Evolutionary conservation across 2,113 vertebrate species (phyloP).

Genomic region (Myxocyprinus asiaticus): DNA sequence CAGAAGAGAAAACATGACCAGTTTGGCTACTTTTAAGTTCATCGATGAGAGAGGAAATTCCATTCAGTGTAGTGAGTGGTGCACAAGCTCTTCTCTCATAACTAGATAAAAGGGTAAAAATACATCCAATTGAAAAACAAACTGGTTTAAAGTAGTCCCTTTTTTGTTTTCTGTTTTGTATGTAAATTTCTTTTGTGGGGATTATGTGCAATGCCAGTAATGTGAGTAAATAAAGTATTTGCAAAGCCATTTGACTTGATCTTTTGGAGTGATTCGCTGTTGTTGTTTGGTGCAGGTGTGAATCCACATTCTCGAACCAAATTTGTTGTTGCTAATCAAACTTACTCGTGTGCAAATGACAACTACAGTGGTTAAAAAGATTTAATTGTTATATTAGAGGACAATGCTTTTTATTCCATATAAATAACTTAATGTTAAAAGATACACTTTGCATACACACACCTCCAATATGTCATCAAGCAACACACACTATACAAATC

Average conservation of each 20-base stretch:
- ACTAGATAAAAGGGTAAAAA: slow-evolving; percentile 42
- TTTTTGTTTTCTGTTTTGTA: slow-evolving; percentile 7
- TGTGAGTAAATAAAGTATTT: slow-evolving; percentile 66
- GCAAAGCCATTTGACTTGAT: slow-evolving; percentile 54
- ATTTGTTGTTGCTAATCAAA: too few species aligned
- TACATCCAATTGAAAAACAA: slow-evolving; percentile 52
- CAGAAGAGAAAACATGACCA: slow-evolving; percentile 65
- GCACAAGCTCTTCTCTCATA: slow-evolving; percentile 49
- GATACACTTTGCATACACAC: too few species aligned
- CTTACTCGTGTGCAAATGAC: too few species aligned
- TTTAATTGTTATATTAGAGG: too few species aligned
- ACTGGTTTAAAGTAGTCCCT: slow-evolving; percentile 43
- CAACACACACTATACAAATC: too few species aligned
- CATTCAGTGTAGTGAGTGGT: slow-evolving; percentile 46
- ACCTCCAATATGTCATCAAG: too few species aligned
- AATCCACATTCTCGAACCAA: too few species aligned
- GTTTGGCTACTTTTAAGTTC: slow-evolving; percentile 76
- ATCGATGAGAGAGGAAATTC: slow-evolving; percentile 67
- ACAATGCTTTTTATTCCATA: too few species aligned
- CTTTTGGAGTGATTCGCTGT: not conserved
- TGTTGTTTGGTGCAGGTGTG: too few species aligned
- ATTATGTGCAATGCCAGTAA: slow-evolving; percentile 72
- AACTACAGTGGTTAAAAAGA: too few species aligned
- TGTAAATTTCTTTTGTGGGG: slow-evolving; percentile 68
- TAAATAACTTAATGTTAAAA: too few species aligned